Base-by-base conservation (phyloP, 2,888 invertebrate species). In the Eueremaeus valkanovi region DNA sequence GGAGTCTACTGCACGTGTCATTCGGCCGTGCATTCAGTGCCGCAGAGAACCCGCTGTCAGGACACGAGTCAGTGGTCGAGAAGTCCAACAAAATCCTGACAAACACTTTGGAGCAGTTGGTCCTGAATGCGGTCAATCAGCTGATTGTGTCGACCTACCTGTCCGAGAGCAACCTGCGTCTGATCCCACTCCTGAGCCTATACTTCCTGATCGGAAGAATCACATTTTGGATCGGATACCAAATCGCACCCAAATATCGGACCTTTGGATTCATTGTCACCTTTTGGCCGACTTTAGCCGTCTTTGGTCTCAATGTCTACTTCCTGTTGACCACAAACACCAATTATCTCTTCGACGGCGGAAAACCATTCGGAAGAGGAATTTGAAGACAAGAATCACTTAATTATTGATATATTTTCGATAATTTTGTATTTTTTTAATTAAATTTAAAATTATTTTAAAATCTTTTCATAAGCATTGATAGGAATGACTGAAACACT, bases 51-150 rank as follows among this genome's bases (percentile, higher is more conserved):
- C 76, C 73, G 1, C 31, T 74, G 36, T 49, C 61, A 16, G 74
- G 74, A 18, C 33, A 75, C 29, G 75, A 75, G 21, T 8, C 11
- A 5, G 16, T 58, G 1, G 72, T 76, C 27, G 75, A 76, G 29
- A 63, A 49, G 31, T 18, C 76, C 29, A 63, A 42, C 21, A 42
- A 49, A 29, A 70, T 74, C 13, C 61, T 76, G 31, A 66, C 55
- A 29, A 76, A 76, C 33, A 72, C 76, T 36, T 21, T 76, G 21
- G 76, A 76, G 63, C 76, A 76, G 63, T 76, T 72, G 27, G n/a
- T 76, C 16, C 11, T 76, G 18, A 76, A 55, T 61, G n/a, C 31
- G 18, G 11, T 75, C 29, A 76, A 55, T 73, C 76, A 75, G 21
- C 61, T 76, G 3, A 61, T 76, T n/a, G 21, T 76, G 31, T 63